phyloP scores from a whole-genome alignment of 2,888 invertebrate genomes.

The Hipparchia semele region DNA sequence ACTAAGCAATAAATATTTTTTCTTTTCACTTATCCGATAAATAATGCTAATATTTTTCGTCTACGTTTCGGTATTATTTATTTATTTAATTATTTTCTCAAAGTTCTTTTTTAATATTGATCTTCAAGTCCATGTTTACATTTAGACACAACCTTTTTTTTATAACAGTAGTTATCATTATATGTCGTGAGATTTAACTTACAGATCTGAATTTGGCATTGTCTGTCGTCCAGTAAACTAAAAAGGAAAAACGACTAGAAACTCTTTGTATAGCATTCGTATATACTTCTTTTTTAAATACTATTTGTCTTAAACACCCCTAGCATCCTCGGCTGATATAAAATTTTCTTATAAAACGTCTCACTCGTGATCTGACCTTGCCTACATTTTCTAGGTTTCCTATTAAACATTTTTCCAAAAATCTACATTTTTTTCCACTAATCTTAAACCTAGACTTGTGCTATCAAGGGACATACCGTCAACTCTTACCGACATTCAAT shows the following conservation, averaged over 20 bases:
- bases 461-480: constrained; percentile 44
- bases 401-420: constrained; percentile 82
- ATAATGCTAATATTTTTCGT: constrained; percentile 73
- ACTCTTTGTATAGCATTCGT: constrained; percentile 53
- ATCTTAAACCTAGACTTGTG: constrained; percentile 69
- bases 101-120: constrained; percentile 52
- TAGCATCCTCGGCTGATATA: constrained; percentile 62
- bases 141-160: constrained; percentile 78
- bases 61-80: constrained; percentile 64
- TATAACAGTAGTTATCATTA: constrained; percentile 64
- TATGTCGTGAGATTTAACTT: constrained; percentile 52
- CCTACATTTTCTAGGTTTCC: constrained; percentile 56
- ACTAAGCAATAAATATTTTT: constrained; percentile 80
- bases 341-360: constrained; percentile 67
- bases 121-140: constrained; percentile 68
- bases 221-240: constrained; percentile 52
- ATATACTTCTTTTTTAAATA: constrained; percentile 41
- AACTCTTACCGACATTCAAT: constrained; percentile 7
- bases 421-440: constrained; percentile 74
- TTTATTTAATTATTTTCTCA: constrained; percentile 43
- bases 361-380: constrained; percentile 66
- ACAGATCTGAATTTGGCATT: constrained; percentile 74
- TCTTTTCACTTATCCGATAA: constrained; percentile 76
- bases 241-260: constrained; percentile 51
- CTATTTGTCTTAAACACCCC: constrained; percentile 47